Conservation (phyloP, 2,113 vertebrate genomes). For the Platysteira castanea region DNA sequence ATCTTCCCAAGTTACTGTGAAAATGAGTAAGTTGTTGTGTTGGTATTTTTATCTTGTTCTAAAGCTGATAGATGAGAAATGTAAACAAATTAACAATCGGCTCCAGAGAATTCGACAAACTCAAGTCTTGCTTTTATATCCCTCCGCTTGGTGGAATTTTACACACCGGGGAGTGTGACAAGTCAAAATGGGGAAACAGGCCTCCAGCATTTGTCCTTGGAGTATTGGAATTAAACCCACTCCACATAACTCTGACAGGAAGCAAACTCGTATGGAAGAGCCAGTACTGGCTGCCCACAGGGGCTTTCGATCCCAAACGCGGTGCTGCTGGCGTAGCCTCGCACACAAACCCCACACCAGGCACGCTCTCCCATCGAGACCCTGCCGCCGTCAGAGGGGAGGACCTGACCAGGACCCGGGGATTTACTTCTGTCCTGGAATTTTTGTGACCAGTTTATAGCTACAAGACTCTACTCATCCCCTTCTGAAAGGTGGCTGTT, state of each 20-base stretch:
- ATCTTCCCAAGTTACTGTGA: background rate
- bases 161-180: fast-evolving
- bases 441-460: background rate
- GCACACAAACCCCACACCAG: background rate
- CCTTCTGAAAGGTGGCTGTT: background rate
- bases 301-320: fast-evolving
- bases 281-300: background rate
- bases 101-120: background rate
- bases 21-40: background rate
- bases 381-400: background rate
- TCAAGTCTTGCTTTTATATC: background rate
- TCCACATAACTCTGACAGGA: background rate
- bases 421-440: background rate
- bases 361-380: fast-evolving
- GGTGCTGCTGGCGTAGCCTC: background rate
- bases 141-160: background rate
- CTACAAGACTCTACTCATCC: background rate
- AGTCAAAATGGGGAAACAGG: background rate
- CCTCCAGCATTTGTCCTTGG: background rate
- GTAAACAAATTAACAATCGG: background rate
- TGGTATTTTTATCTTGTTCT: background rate
- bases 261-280: background rate
- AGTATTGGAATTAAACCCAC: background rate
- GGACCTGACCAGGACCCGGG: background rate
- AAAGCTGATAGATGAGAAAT: background rate